These are phyloP conservation scores for Aurelia aurita complex sp. Pacific DNA, from an alignment of 30 jellyfish, hydroid and myxozoan genomes.

Conservation along the genomic window DNA sequence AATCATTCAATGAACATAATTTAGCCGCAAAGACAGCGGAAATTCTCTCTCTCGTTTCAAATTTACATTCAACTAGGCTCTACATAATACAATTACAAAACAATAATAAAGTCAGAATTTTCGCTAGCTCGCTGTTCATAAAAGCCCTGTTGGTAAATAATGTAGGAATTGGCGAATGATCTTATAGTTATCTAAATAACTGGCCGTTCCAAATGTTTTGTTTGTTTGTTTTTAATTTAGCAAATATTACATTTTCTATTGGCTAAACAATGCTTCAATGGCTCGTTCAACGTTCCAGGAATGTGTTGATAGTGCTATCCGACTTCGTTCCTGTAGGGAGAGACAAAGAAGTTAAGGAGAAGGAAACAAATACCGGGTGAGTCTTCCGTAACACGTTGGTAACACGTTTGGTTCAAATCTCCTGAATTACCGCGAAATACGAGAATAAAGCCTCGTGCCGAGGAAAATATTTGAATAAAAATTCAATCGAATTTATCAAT, in stretches of 20 bases:
- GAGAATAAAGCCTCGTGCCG: no score
- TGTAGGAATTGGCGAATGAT: no score
- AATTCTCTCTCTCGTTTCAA: background rate
- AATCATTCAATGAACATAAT: background rate
- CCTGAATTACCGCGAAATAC: no score
- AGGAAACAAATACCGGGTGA: no score
- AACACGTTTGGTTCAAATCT: no score
- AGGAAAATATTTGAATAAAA: no score
- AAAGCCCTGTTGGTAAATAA: background rate
- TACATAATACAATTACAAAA: background rate
- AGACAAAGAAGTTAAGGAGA: no score
- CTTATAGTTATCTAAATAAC: background rate
- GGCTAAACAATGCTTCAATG: slow-evolving; percentile 82
- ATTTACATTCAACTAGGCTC: slow-evolving; percentile 1
- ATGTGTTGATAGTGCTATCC: slow-evolving; percentile 90
- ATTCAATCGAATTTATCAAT: no score
- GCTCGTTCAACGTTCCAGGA: slow-evolving; percentile 93
- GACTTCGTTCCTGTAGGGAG: slow-evolving; percentile 66
- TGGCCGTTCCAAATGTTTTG: background rate
- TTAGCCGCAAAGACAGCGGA: background rate
- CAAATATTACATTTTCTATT: background rate
- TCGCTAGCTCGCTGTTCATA: background rate
- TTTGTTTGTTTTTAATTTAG: background rate
- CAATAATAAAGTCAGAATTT: background rate
- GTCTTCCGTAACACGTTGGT: no score